Conservation (phyloP, 2,888 invertebrate genomes). For the Amphimallon solstitiale region DNA sequence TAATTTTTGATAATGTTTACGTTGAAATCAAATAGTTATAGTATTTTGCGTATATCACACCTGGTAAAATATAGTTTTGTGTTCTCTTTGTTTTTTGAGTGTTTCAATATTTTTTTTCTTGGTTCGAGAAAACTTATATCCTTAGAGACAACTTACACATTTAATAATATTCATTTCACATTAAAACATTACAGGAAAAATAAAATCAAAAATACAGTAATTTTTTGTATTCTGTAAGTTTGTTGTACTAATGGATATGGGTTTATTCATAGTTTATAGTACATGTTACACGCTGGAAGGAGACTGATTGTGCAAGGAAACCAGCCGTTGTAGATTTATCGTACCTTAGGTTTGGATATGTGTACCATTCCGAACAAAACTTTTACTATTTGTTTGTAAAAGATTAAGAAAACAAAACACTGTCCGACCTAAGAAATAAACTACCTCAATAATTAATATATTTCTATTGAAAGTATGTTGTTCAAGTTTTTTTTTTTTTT, state of each 20-base stretch:
- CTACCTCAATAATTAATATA: conserved; percentile 66
- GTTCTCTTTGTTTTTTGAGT: conserved; percentile 48
- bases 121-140: conserved; percentile 37
- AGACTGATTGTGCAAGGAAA: conserved; percentile 63
- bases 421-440: conserved; percentile 64
- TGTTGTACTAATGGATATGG: conserved; percentile 40
- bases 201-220: not conserved
- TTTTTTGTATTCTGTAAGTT: conserved; percentile 13
- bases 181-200: not conserved
- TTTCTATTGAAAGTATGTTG: conserved; percentile 62
- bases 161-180: conserved; percentile 1
- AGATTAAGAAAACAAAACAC: conserved; percentile 41
- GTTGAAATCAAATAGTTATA: conserved; percentile 57
- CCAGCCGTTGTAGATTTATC: conserved; percentile 63
- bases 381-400: conserved; percentile 32
- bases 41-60: conserved; percentile 53
- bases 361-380: conserved; percentile 45
- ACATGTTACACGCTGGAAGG: conserved; percentile 61
- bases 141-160: conserved; percentile 24
- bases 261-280: conserved; percentile 58
- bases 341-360: conserved; percentile 63
- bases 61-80: conserved; percentile 50
- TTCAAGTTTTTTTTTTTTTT: conserved; percentile 60
- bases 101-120: conserved; percentile 52
- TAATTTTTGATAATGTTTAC: conserved; percentile 54